phyloP scores from a whole-genome alignment of 2,113 vertebrate genomes.

The Notothenia coriiceps region DNA sequence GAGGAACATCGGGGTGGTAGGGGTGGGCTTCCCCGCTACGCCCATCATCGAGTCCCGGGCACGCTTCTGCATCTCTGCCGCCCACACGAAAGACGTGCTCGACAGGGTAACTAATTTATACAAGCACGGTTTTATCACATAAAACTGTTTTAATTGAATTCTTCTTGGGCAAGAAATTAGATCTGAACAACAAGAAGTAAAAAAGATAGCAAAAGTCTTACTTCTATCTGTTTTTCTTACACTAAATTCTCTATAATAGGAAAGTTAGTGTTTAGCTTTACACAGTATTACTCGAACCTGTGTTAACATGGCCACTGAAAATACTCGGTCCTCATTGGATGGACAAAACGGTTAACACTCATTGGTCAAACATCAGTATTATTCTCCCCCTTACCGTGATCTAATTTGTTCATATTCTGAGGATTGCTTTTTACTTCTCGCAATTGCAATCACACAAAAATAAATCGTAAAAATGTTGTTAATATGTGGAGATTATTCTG shows the following conservation, averaged over 20 bases:
- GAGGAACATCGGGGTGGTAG: conserved; percentile 93
- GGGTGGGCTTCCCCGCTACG: conserved; percentile 96
- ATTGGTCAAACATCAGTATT: neutral
- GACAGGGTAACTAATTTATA: conserved; percentile 85
- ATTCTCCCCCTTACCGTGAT: neutral
- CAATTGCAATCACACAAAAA: too few species aligned
- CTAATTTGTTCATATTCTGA: too few species aligned
- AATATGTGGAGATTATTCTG: too few species aligned
- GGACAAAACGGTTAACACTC: neutral
- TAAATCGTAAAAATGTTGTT: too few species aligned
- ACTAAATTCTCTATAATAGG: neutral
- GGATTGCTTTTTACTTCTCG: too few species aligned
- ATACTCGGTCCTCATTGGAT: neutral
- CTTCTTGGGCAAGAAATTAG: too few species aligned
- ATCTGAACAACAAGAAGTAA: neutral
- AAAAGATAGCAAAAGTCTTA: neutral
- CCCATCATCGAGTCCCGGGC: conserved; percentile 96
- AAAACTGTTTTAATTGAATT: neutral
- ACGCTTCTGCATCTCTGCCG: conserved; percentile 95
- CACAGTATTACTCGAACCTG: neutral
- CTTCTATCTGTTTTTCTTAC: neutral
- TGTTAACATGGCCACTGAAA: neutral
- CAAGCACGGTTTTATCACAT: neutral
- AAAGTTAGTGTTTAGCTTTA: neutral
- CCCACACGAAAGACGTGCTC: conserved; percentile 92